Evolutionary conservation across 2,113 vertebrate genomes (phyloP), one percentile per base, ranked within the genome.

Genomic region (Xiphophorus maculatus): DNA sequence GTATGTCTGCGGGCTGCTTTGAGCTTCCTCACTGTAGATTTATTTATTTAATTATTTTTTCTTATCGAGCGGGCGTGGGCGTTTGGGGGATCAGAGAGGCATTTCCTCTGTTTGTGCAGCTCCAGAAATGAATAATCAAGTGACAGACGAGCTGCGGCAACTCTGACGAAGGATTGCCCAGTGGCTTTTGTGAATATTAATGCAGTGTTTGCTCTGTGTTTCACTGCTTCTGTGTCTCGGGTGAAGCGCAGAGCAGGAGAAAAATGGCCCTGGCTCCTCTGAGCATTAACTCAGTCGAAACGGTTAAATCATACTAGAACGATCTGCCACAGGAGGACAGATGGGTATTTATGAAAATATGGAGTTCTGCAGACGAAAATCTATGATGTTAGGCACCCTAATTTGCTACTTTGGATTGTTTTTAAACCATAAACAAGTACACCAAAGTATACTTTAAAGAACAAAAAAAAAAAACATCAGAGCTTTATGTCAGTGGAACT

Each of bases 151-250:
- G 80, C 81, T 80, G 80, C 72, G 79, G 73, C 63, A 73, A 74
- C 77, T 81, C 75, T 79, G 66, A 77, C 54, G 51, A 72, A 73
- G 80, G 69, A 82, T 82, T 66, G 51, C 76, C 84, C 83, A 62
- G 8, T 69, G 86, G 77, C 78, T 73, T 40, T 84, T 77, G 73
- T 69, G 85, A 87, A 89, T 88, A 74, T 81, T 76, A 84, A 89
- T 80, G 70, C 64, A 1, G 29, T 65, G 66, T 86, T 76, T 84
- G 66, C 64, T 80, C 29, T 62, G 33, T 69, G 60, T 65, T 35
- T 61, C 44, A 67, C 61, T 66, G 25, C 30, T 17, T 71, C 37
- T 72, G 63, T 58, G 30, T 82, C 27, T 63, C 17, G 44, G 81
- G 51, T 70, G 60, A 66, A 66, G 64, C 66, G 79, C 12, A 74